Evolutionary conservation across 64 coral and sea anemone genomes (phyloP).

Genomic region (Porites lutea): DNA sequence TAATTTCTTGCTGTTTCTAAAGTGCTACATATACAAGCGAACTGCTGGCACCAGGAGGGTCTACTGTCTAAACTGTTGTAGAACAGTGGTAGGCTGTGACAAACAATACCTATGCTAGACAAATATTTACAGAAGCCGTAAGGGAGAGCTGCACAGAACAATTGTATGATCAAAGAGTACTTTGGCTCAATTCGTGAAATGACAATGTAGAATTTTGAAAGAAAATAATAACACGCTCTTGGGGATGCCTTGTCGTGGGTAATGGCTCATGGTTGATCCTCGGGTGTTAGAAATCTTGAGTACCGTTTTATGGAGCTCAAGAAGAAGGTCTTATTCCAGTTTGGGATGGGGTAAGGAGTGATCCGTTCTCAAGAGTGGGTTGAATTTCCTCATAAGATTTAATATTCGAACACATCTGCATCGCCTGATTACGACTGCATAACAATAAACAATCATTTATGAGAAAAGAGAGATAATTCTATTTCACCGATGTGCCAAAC

Average conservation of each 20-base stretch:
- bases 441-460: constrained; percentile 76
- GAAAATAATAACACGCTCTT: constrained; percentile 38
- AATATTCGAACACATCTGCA: constrained; percentile 66
- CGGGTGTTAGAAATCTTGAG: background rate
- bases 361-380: too few relatives aligned
- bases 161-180: background rate
- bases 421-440: constrained; percentile 59
- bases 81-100: background rate
- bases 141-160: constrained; percentile 11
- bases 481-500: constrained; percentile 24
- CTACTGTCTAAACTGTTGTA: constrained; percentile 15
- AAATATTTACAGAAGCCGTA: constrained; percentile 48
- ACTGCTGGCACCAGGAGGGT: background rate
- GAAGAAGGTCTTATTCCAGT: background rate
- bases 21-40: background rate
- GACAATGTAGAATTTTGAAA: constrained; percentile 24
- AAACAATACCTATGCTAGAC: constrained; percentile 4
- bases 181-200: constrained; percentile 20
- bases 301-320: background rate
- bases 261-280: background rate
- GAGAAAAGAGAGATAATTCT: constrained; percentile 3
- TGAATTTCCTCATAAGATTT: background rate
- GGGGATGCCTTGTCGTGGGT: background rate
- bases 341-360: constrained; percentile 10
- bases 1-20: background rate